Conservation (phyloP, 2,113 vertebrate genomes). For the Grus americana region DNA sequence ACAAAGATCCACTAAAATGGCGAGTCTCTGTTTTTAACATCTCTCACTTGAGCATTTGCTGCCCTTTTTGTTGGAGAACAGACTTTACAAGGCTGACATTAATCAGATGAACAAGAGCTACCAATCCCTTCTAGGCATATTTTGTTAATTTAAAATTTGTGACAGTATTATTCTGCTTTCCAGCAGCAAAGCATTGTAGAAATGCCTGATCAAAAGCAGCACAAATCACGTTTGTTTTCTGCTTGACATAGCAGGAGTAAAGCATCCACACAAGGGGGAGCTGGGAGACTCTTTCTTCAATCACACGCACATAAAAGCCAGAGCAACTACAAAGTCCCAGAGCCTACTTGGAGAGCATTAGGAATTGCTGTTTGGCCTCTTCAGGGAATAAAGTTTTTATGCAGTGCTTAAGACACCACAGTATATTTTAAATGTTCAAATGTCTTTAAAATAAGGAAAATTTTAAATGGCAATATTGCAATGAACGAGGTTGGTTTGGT, state of each 20-base stretch:
- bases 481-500: not conserved
- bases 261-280: constrained; percentile 54
- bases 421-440: not conserved
- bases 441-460: constrained; percentile 5
- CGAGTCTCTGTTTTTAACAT: not conserved
- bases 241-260: constrained; percentile 33
- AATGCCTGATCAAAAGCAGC: constrained; percentile 51
- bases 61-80: not conserved
- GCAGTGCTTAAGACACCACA: not conserved
- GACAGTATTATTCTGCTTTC: constrained; percentile 62
- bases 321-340: not conserved
- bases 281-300: constrained; percentile 55
- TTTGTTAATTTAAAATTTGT: constrained; percentile 66
- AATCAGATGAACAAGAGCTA: constrained; percentile 60
- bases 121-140: constrained; percentile 47
- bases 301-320: not conserved
- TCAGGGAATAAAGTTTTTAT: not conserved
- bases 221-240: constrained; percentile 47
- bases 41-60: not conserved
- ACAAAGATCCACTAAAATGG: not conserved
- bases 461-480: not conserved
- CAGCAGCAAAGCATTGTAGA: constrained; percentile 29
- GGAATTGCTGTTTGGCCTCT: constrained; percentile 8
- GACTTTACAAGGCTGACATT: constrained; percentile 47
- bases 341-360: not conserved